These are phyloP conservation scores for Paralichthys olivaceus DNA, from an alignment of 2,113 vertebrate genomes.

Conservation along the genomic window DNA sequence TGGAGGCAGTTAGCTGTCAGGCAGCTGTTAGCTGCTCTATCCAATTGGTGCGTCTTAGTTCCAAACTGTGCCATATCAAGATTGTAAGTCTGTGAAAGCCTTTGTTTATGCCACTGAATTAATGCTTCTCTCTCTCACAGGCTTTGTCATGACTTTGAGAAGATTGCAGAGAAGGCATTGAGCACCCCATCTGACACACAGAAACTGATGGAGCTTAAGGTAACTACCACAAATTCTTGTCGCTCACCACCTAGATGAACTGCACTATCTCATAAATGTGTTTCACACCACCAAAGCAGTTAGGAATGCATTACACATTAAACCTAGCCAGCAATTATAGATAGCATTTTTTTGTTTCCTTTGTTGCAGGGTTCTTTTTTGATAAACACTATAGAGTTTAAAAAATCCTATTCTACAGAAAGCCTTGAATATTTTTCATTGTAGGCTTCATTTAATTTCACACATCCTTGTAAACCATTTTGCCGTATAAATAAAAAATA, in stretches of 20 bases:
- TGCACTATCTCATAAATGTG: not conserved
- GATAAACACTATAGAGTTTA: too few species aligned
- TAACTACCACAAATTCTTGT: constrained; percentile 56
- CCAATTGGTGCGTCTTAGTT: not conserved
- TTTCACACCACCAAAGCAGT: not conserved
- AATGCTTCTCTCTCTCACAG: constrained; percentile 72
- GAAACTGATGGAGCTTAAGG: constrained; percentile 90
- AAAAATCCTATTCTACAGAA: not conserved
- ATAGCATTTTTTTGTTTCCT: not conserved
- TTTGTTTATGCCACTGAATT: not conserved
- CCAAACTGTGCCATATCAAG: constrained; percentile 9
- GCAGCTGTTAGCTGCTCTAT: constrained; percentile 5
- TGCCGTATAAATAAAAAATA: not conserved
- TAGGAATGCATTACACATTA: not conserved
- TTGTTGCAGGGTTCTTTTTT: not conserved
- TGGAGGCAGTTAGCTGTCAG: too few species aligned
- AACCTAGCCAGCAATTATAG: not conserved
- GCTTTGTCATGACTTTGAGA: constrained; percentile 88
- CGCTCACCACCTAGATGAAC: not conserved
- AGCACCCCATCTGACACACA: constrained; percentile 87
- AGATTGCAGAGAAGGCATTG: constrained; percentile 88
- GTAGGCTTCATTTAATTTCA: not conserved
- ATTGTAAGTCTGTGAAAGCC: constrained; percentile 16
- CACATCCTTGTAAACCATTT: not conserved
- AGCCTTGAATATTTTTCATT: not conserved